Conservation (phyloP, 2,888 invertebrate species). For the Agrilus biguttatus region DNA sequence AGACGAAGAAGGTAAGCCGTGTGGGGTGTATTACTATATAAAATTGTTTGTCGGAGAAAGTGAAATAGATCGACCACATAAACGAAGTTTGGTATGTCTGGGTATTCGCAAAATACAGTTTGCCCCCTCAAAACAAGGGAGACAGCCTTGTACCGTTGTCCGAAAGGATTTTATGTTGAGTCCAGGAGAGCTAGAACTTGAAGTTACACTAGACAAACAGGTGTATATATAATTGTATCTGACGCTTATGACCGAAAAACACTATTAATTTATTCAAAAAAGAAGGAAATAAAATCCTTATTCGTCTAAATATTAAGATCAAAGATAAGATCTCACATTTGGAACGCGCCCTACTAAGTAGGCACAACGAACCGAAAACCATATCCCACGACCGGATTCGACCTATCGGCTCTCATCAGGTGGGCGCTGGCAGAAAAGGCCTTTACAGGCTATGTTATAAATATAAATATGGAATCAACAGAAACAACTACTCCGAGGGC, state of each 20-base stretch:
- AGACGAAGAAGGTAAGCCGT: conserved; percentile 78
- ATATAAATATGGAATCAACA: too few relatives aligned
- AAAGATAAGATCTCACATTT: too few relatives aligned
- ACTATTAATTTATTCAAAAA: too few relatives aligned
- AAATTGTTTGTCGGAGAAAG: conserved; percentile 76
- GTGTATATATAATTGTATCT: conserved; percentile 25
- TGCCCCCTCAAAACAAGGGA: conserved; percentile 76
- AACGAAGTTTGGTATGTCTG: conserved; percentile 77
- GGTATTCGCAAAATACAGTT: conserved; percentile 87
- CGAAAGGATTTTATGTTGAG: conserved; percentile 90
- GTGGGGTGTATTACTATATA: conserved; percentile 84
- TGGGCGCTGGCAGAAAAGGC: too few relatives aligned
- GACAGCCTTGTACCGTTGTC: conserved; percentile 88
- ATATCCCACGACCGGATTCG: too few relatives aligned
- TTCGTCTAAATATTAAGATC: too few relatives aligned
- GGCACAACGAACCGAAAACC: too few relatives aligned
- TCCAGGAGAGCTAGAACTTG: conserved; percentile 85
- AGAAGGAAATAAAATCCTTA: too few relatives aligned
- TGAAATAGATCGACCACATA: conserved; percentile 63
- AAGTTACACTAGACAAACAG: conserved; percentile 89
- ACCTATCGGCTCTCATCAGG: too few relatives aligned
- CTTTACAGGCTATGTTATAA: too few relatives aligned
- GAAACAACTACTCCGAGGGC: too few relatives aligned
- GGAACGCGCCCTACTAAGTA: too few relatives aligned
- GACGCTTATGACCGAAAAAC: not conserved